phyloP scores from a whole-genome alignment of 2,888 invertebrate genomes.

The Drosophila neonasuta region DNA sequence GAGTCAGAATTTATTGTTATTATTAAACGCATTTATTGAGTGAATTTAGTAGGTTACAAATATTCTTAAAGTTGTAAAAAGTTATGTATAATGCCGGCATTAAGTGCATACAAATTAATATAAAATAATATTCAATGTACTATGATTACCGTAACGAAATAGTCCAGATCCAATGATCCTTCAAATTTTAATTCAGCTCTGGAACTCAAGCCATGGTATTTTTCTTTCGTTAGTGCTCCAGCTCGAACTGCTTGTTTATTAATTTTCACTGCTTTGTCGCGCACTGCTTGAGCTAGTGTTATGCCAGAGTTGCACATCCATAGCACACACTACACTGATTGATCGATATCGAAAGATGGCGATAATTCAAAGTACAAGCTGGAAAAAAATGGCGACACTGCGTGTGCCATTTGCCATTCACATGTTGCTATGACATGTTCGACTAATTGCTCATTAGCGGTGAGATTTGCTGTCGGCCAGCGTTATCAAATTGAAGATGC shows the following conservation, averaged over 20 bases:
- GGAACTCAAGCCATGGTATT: too few species aligned
- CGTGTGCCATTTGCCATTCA: background rate
- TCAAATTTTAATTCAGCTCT: too few species aligned
- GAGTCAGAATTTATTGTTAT: too few species aligned
- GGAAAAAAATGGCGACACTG: slow-evolving; percentile 8
- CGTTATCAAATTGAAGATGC: slow-evolving; percentile 13
- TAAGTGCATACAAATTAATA: too few species aligned
- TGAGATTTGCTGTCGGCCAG: background rate
- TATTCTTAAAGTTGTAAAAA: too few species aligned
- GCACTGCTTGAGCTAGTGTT: background rate
- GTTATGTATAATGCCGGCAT: too few species aligned
- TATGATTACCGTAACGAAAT: too few species aligned
- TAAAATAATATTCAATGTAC: too few species aligned
- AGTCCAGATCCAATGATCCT: too few species aligned
- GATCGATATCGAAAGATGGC: slow-evolving; percentile 2
- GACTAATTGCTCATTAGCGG: slow-evolving; percentile 7
- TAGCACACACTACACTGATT: background rate
- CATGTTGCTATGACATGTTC: background rate
- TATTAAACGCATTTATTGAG: too few species aligned
- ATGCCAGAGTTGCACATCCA: background rate
- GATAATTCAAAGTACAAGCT: background rate
- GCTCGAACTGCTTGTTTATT: background rate
- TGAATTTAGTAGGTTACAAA: too few species aligned
- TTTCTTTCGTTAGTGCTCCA: background rate
- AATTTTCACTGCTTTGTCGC: background rate